Evolutionary conservation across 2,113 vertebrate species (phyloP), one percentile per base, ranked within the genome.

Genomic region (Chunga burmeisteri): DNA sequence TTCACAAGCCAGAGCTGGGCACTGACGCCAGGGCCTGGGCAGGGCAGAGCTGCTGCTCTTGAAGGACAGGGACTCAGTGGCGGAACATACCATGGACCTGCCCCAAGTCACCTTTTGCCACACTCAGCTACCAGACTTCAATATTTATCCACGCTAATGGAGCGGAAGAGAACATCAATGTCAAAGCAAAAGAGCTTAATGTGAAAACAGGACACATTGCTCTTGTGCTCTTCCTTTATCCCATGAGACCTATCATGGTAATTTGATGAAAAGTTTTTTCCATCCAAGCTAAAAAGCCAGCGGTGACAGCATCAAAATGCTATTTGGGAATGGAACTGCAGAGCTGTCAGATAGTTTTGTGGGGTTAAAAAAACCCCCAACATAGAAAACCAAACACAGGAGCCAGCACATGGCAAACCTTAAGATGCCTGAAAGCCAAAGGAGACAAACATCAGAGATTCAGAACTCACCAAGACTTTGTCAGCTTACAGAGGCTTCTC

Each of bases 231-330:
- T 61, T 94, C 50, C 83, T 93, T 86, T n/a, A 53, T 58, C 63
- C 86, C 83, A 21, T 0, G 27, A 88, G 92, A 90, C 22, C 56
- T 11, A 7, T 44, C 36, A 40, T n/a, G 80, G 86, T 26, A 88
- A 92, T 86, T 91, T 19, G 38, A 86, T 21, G 89, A 58, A 56
- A 90, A 95, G 61, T 15, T 85, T 95, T 96, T 96, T 94, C 95
- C 87, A 82, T 34, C 66, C 66, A 79, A 96, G 52, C 72, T 52
- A 25, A 81, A 78, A 95, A 81, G 81, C 87, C 94, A 94, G 89
- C 52, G 59, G 73, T 91, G 93, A 97, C 95, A 94, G 84, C 84
- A 95, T 84, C 47, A 84, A 89, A 89, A 95, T 71, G 66, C 27
- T 95, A 94, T 96, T 89, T 87, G 78, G 94, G 87, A 95, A 93